phyloP scores from a whole-genome alignment of 2,797 vertebrate species.

The Caiman crocodilus region DNA sequence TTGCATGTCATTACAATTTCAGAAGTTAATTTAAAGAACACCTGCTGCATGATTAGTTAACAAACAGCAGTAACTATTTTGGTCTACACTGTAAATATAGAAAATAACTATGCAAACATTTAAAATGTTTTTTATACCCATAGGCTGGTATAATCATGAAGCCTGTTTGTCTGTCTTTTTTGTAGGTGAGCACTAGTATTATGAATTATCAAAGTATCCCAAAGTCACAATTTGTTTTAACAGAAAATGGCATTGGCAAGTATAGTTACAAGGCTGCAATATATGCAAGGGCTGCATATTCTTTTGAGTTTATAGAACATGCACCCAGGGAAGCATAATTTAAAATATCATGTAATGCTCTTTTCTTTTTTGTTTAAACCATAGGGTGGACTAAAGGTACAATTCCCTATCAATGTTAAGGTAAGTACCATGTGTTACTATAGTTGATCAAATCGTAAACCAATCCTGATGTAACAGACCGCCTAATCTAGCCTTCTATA shows the following conservation, averaged over 20 bases:
- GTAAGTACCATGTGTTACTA: constrained; percentile 75
- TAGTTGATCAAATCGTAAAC: background rate
- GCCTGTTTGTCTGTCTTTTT: background rate
- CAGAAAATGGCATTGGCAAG: background rate
- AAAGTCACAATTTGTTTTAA: background rate
- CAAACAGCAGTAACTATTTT: background rate
- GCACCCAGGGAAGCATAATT: background rate
- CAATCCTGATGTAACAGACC: too few relatives aligned
- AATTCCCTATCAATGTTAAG: constrained; percentile 87
- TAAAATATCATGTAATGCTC: background rate
- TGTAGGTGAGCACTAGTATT: background rate
- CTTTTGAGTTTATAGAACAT: background rate
- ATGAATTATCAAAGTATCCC: background rate
- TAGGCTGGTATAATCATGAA: background rate
- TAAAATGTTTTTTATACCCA: background rate
- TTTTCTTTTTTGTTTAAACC: constrained; percentile 37
- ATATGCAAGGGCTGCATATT: background rate
- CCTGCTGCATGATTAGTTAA: background rate
- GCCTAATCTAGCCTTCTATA: too few relatives aligned
- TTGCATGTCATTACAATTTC: background rate
- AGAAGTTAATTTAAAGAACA: background rate
- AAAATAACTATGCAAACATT: background rate
- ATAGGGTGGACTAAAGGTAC: constrained; percentile 88
- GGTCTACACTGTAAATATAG: background rate
- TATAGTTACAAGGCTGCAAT: background rate